Evolutionary conservation across 2,113 vertebrate genomes (phyloP).

Genomic region (Columbina picui): DNA sequence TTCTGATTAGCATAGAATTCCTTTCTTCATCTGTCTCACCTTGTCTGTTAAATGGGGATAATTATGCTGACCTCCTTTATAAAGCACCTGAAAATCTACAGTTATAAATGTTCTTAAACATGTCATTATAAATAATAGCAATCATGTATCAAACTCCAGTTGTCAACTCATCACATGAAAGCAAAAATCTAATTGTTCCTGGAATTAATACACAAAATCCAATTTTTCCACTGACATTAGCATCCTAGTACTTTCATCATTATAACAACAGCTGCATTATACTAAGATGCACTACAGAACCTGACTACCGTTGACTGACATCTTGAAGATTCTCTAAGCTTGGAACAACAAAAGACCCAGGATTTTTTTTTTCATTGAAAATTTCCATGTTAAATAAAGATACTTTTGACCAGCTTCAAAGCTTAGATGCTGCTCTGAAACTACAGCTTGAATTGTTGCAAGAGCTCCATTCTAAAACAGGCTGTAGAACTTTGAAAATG

Average conservation of each 20-base stretch:
- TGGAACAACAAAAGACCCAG: background rate
- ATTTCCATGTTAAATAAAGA: conserved; percentile 12
- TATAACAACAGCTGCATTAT: background rate
- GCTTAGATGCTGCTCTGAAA: background rate
- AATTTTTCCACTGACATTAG: background rate
- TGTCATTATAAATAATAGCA: background rate
- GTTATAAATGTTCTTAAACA: background rate
- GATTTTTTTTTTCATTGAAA: background rate
- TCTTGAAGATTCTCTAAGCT: conserved; percentile 16
- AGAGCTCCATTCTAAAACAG: background rate
- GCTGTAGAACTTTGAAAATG: background rate
- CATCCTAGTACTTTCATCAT: background rate
- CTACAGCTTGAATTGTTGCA: background rate
- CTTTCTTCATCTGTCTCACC: background rate
- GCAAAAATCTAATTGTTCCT: background rate
- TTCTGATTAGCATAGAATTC: background rate
- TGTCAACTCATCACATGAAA: background rate
- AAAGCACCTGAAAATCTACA: background rate
- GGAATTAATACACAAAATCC: background rate
- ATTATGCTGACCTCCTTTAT: background rate
- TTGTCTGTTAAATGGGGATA: background rate
- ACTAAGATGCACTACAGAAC: background rate
- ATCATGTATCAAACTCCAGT: background rate
- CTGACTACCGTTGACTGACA: background rate
- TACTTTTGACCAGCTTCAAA: background rate